Base-by-base conservation (phyloP, 2,888 invertebrate genomes). In the Crematogaster levior region DNA sequence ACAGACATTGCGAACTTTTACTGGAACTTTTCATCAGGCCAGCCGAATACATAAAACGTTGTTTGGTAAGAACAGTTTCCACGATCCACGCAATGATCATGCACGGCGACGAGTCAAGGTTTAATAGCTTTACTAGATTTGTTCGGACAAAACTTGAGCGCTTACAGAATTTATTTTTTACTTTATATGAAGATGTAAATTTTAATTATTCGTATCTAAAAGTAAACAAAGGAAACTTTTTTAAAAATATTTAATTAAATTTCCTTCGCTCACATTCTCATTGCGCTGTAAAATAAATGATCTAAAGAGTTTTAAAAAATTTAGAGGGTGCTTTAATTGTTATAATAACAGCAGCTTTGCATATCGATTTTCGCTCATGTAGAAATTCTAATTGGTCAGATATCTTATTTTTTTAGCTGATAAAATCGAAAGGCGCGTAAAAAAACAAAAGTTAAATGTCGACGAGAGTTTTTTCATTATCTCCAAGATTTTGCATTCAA, bases 21-120 rank as follows among this genome's bases (percentile, higher is more conserved):
- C 53, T 60, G 46, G 15, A 87, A 84, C 51, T 84, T 87, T 65
- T 81, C 66, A 70, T 66, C 63, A 72, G 63, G 46, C 72, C 58
- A 53, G 63, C 83, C 83, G 70, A 81, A 86, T 79, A 74, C n/a
- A n/a, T 70, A 83, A 84, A 83, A 58, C 65, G 37, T 24, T 40
- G 43, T 53, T 30, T 37, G 27, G 40, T 21, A 81, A 21, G 51
- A 81, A 73, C 66, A 83, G 24, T 37, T 72, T 40, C 12, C 46
- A 48, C 66, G 10, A 80, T 53, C n/a, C 46, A 24, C 56, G 53
- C 51, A 63, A 34, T 15, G 43, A 63, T 27, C 34, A 43, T 63
- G 43, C 53, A 43, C 24, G 15, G 18, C 43, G 53, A 24, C 18
- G 18, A 5, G 10, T 24, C 15, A 30, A 77, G 2, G 18, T n/a